A percentile compares a stretch with the other conserved stretches of the same genome.
Conservation (phyloP, 37 sponge, comb jelly and placozoan species). For the Trichoplax adhaerens region DNA sequence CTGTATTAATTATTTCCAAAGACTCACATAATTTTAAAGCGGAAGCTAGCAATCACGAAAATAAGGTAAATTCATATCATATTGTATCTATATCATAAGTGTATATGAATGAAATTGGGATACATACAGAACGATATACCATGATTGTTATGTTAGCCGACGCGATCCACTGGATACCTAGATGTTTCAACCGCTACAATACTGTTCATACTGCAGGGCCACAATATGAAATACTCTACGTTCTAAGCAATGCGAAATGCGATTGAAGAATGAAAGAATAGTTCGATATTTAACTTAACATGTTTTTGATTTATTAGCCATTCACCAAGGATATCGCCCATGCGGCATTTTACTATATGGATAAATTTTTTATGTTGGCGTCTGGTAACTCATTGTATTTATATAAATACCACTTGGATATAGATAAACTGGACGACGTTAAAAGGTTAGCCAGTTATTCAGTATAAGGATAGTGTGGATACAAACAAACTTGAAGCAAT, state of each 20-base stretch:
- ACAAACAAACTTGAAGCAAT: too few species aligned
- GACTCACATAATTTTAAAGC: constrained; percentile 8
- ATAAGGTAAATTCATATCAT: background rate
- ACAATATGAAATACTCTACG: too few species aligned
- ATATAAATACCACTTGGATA: constrained; percentile 82
- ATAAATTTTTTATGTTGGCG: constrained; percentile 81
- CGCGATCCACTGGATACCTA: too few species aligned
- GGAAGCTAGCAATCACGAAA: too few species aligned
- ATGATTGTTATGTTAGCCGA: too few species aligned
- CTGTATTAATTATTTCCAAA: constrained; percentile 17
- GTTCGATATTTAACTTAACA: too few species aligned
- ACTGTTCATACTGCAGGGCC: too few species aligned
- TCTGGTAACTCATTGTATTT: constrained; percentile 36
- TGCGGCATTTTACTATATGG: constrained; percentile 85
- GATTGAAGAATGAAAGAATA: too few species aligned
- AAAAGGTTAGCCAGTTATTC: constrained; percentile 33
- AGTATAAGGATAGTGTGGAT: too few species aligned
- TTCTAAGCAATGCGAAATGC: too few species aligned
- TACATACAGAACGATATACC: too few species aligned
- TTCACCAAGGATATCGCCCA: constrained; percentile 31
- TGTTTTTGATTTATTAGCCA: background rate
- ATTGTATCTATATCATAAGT: background rate
- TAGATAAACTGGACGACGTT: constrained; percentile 49
- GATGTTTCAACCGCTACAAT: too few species aligned
- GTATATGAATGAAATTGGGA: background rate